Percentiles rank a stretch among this genome's conserved stretches.
phyloP scores from a whole-genome alignment of 2,888 invertebrate genomes.

The Archips xylosteana region DNA sequence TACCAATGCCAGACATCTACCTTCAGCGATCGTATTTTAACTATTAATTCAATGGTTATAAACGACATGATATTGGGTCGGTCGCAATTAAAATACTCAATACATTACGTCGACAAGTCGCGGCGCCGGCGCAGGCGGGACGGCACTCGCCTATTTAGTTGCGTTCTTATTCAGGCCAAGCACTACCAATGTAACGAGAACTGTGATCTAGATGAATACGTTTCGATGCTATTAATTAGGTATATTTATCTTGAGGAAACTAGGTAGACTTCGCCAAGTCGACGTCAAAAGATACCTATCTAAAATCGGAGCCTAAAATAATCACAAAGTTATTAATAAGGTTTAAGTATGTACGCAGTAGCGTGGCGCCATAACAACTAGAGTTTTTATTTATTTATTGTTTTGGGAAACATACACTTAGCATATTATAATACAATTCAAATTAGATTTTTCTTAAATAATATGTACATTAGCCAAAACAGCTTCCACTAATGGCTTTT shows the following conservation, averaged over 20 bases:
- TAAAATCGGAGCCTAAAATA: no score
- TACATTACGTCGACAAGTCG: constrained; percentile 45
- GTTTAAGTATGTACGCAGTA: no score
- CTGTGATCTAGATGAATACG: background rate
- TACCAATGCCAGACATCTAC: constrained; percentile 30
- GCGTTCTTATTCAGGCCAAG: constrained; percentile 42
- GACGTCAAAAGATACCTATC: background rate
- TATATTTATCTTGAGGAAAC: background rate
- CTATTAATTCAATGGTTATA: constrained; percentile 39
- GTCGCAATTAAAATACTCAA: constrained; percentile 60
- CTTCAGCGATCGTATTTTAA: constrained; percentile 33
- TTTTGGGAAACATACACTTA: no score
- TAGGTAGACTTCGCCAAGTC: background rate
- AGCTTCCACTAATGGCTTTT: no score
- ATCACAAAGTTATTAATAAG: no score
- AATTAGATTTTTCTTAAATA: no score
- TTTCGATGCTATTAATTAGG: background rate
- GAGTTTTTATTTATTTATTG: no score
- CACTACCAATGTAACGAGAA: constrained; percentile 31
- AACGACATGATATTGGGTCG: constrained; percentile 46
- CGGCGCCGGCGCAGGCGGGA: constrained; percentile 57
- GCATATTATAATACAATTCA: no score
- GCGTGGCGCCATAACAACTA: no score
- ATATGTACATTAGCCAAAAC: no score
- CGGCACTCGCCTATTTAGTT: constrained; percentile 38